A percentile compares a stretch with the other conserved stretches of the same genome.
These are phyloP conservation scores for Gallinago stenura DNA, from an alignment of 2,797 vertebrate genomes.

Conservation along the genomic window DNA sequence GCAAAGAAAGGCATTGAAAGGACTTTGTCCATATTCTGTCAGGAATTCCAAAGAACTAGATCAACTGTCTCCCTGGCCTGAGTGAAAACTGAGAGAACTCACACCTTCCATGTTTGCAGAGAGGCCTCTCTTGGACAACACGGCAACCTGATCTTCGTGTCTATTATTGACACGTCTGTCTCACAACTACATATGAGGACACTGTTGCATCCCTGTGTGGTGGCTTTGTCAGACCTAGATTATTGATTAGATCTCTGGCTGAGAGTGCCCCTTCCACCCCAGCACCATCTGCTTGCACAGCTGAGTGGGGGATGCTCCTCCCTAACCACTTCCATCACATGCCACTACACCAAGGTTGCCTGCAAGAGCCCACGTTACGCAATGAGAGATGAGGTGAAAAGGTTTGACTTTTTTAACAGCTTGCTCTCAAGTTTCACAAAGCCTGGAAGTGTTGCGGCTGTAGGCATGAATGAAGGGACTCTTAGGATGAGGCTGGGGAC, in stretches of 20 bases:
- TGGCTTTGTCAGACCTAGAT: accelerated
- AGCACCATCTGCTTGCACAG: background rate
- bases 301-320: background rate
- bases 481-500: background rate
- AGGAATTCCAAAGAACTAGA: background rate
- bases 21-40: background rate
- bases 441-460: accelerated
- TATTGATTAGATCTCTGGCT: background rate
- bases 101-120: accelerated
- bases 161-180: accelerated
- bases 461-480: background rate
- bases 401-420: background rate
- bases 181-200: accelerated
- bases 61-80: background rate
- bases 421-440: background rate
- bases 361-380: accelerated
- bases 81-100: accelerated
- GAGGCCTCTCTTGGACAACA: background rate
- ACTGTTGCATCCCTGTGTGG: accelerated
- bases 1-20: background rate
- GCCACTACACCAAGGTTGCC: accelerated
- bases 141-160: accelerated
- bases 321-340: background rate
- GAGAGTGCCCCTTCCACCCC: accelerated
- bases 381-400: background rate